Percentiles rank a stretch among this genome's conserved stretches.
phyloP scores from a whole-genome alignment of 2,113 vertebrate genomes.

The Rhipidura dahli region DNA sequence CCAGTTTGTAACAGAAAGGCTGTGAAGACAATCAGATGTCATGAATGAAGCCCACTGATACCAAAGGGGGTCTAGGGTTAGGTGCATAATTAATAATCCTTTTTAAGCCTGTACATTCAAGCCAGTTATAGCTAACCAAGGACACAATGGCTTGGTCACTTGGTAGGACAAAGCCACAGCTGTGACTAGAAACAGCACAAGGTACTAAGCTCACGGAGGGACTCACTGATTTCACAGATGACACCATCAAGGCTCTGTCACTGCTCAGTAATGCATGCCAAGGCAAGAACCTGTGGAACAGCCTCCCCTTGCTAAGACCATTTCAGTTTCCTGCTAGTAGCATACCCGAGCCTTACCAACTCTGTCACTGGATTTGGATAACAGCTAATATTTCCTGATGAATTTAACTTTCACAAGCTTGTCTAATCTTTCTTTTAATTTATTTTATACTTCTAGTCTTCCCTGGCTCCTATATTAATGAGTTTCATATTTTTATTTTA shows the following conservation, averaged over 20 bases:
- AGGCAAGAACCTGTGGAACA: not conserved
- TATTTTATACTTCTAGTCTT: not conserved
- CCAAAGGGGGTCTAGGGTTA: not conserved
- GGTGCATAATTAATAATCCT: not conserved
- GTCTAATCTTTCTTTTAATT: not conserved
- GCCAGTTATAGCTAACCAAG: not conserved
- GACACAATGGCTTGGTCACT: not conserved
- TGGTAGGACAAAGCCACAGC: not conserved
- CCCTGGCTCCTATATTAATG: not conserved
- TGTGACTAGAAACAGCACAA: not conserved
- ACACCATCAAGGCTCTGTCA: not conserved
- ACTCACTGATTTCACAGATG: not conserved
- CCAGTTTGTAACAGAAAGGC: not conserved
- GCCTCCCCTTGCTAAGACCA: not conserved
- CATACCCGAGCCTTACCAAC: not conserved
- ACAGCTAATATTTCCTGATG: not conserved
- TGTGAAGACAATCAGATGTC: not conserved
- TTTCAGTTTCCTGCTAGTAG: not conserved
- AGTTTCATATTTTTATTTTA: not conserved
- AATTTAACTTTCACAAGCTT: not conserved
- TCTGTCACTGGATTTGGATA: not conserved
- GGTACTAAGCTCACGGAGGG: not conserved
- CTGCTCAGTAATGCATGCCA: not conserved
- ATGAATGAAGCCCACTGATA: not conserved
- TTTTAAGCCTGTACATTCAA: not conserved